phyloP scores from a whole-genome alignment of 2,797 vertebrate species.

The Sebastolobus altivelis region DNA sequence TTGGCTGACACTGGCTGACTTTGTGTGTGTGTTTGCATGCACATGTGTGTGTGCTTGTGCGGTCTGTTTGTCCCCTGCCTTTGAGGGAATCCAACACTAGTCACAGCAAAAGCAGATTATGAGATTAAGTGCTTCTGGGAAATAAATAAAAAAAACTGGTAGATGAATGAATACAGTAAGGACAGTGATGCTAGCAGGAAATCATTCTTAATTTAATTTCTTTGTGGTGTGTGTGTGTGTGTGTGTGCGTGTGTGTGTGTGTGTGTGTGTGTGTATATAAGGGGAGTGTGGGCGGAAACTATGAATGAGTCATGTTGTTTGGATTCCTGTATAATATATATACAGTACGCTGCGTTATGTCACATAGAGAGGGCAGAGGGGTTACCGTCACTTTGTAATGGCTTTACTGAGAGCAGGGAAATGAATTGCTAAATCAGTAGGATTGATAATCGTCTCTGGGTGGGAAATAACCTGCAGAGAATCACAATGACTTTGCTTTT shows the following conservation, averaged over 20 bases:
- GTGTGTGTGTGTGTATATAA: background rate
- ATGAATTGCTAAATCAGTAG: conserved; percentile 60
- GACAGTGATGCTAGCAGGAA: conserved; percentile 45
- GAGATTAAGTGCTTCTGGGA: conserved; percentile 78
- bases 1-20: conserved; percentile 59
- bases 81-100: conserved; percentile 67
- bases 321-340: conserved; percentile 19
- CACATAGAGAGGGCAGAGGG: conserved; percentile 15
- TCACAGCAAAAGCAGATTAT: conserved; percentile 82
- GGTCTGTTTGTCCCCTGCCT: conserved; percentile 53
- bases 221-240: background rate
- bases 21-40: conserved; percentile 8
- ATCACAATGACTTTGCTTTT: conserved; percentile 71
- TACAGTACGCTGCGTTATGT: background rate
- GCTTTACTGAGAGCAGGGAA: conserved; percentile 46
- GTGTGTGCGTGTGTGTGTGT: background rate
- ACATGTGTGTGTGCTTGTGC: background rate
- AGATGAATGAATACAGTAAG: conserved; percentile 55
- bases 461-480: conserved; percentile 68
- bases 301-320: conserved; percentile 9
- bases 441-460: conserved; percentile 63
- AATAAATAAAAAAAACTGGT: conserved; percentile 54
- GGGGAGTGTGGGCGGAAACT: background rate
- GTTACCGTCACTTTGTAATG: conserved; percentile 38
- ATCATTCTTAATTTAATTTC: conserved; percentile 42